These are phyloP conservation scores for Sthenelais limicola DNA, from an alignment of 2,888 invertebrate genomes.

Conservation along the genomic window DNA sequence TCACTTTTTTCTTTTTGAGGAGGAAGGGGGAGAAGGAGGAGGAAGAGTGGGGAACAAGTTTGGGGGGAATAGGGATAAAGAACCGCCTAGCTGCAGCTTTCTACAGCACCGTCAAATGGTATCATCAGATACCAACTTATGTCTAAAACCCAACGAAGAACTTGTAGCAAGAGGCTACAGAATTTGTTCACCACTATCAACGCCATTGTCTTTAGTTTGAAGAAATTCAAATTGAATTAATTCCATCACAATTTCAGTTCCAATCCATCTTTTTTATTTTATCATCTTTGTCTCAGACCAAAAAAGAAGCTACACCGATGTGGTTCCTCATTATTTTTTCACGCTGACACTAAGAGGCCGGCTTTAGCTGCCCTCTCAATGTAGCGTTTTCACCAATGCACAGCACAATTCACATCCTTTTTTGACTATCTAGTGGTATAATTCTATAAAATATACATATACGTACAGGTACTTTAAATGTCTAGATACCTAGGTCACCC, in stretches of 20 bases:
- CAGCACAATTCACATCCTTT: slow-evolving; percentile 26
- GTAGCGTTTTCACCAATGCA: slow-evolving; percentile 3
- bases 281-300: too few species aligned
- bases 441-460: slow-evolving; percentile 21
- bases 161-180: slow-evolving; percentile 11
- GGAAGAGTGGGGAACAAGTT: too few species aligned
- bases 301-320: too few species aligned
- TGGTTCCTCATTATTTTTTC: too few species aligned
- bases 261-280: slow-evolving; percentile 17
- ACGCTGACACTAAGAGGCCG: neutral
- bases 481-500: slow-evolving; percentile 15
- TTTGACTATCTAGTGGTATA: slow-evolving; percentile 12
- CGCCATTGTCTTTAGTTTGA: too few species aligned
- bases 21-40: too few species aligned
- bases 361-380: neutral
- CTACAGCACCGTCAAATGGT: slow-evolving; percentile 11
- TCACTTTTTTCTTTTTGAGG: slow-evolving; percentile 34
- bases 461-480: slow-evolving; percentile 6
- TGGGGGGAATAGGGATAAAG: too few species aligned
- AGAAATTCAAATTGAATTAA: too few species aligned
- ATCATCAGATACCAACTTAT: neutral
- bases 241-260: too few species aligned
- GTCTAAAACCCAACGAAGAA: slow-evolving; percentile 2
- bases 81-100: slow-evolving; percentile 16
- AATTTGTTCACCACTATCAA: slow-evolving; percentile 4